phyloP scores from a whole-genome alignment of 53 echinoderm and acorn worm genomes.

The Mesocentrotus franciscanus region DNA sequence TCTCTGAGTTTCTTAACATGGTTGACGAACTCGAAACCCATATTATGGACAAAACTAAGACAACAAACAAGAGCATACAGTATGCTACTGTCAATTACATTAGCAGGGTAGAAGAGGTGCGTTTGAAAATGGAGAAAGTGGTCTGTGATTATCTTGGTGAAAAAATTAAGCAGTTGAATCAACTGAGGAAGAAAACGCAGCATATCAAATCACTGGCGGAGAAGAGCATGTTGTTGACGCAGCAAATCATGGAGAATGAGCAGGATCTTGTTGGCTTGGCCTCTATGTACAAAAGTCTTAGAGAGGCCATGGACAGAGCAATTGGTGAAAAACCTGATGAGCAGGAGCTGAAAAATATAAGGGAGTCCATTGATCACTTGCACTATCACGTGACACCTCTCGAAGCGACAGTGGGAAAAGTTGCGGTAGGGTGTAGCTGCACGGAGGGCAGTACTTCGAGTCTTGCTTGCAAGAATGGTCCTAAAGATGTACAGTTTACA shows the following conservation, averaged over 20 bases:
- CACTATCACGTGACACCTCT: slow-evolving; percentile 59
- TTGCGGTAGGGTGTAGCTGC: slow-evolving; percentile 46
- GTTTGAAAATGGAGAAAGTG: slow-evolving; percentile 20
- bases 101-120: slow-evolving; percentile 22
- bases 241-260: slow-evolving; percentile 50
- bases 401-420: slow-evolving; percentile 38
- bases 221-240: slow-evolving; percentile 49
- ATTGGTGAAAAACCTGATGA: slow-evolving; percentile 62
- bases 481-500: slow-evolving; percentile 49
- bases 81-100: not conserved
- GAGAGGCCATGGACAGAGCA: slow-evolving; percentile 65
- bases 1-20: slow-evolving; percentile 36
- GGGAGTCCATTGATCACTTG: not conserved
- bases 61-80: slow-evolving; percentile 37
- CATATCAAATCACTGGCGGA: slow-evolving; percentile 57
- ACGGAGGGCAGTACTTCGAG: slow-evolving; percentile 19
- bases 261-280: slow-evolving; percentile 60
- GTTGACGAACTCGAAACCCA: slow-evolving; percentile 37
- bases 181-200: slow-evolving; percentile 58
- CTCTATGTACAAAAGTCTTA: slow-evolving; percentile 62
- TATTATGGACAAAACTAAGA: slow-evolving; percentile 8
- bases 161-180: slow-evolving; percentile 43
- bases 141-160: slow-evolving; percentile 29
- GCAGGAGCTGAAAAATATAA: slow-evolving; percentile 52
- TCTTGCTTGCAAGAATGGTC: slow-evolving; percentile 55